These are phyloP conservation scores for Meloidogyne hapla DNA, from an alignment of 1,140 invertebrate species.

Conservation along the genomic window DNA sequence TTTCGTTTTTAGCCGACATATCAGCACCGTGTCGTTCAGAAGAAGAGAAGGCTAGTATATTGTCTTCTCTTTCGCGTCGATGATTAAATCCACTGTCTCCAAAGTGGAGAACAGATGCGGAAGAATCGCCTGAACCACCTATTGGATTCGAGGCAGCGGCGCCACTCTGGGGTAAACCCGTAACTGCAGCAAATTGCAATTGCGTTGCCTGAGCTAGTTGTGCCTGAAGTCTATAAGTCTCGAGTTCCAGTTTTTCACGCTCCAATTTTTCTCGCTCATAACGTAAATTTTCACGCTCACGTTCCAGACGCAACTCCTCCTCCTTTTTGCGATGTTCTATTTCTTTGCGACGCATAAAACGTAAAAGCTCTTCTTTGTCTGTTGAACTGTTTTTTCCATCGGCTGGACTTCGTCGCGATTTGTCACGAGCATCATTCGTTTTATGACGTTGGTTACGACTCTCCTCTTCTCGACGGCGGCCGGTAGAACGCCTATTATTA, in stretches of 20 bases:
- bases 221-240: slow-evolving; percentile 36
- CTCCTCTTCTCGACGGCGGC: not conserved
- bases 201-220: slow-evolving; percentile 36
- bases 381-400: not conserved
- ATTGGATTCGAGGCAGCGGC: not conserved
- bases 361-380: slow-evolving; percentile 26
- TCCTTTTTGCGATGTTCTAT: slow-evolving; percentile 43
- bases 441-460: not conserved
- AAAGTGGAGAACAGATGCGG: not conserved
- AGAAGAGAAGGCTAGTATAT: not conserved
- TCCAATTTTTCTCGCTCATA: slow-evolving; percentile 48
- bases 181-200: slow-evolving; percentile 9
- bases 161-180: not conserved
- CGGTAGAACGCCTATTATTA: not conserved
- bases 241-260: slow-evolving; percentile 41
- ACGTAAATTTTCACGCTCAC: slow-evolving; percentile 30
- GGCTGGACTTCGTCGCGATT: not conserved
- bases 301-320: slow-evolving; percentile 34
- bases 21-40: not conserved
- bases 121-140: not conserved
- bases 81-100: not conserved
- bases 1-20: not conserved
- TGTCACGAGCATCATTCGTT: not conserved
- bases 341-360: slow-evolving; percentile 39
- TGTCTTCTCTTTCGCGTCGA: not conserved